A percentile compares a stretch with the other conserved stretches of the same genome.
phyloP scores from a whole-genome alignment of 2,797 vertebrate species.

The Gymnothorax reevesii region DNA sequence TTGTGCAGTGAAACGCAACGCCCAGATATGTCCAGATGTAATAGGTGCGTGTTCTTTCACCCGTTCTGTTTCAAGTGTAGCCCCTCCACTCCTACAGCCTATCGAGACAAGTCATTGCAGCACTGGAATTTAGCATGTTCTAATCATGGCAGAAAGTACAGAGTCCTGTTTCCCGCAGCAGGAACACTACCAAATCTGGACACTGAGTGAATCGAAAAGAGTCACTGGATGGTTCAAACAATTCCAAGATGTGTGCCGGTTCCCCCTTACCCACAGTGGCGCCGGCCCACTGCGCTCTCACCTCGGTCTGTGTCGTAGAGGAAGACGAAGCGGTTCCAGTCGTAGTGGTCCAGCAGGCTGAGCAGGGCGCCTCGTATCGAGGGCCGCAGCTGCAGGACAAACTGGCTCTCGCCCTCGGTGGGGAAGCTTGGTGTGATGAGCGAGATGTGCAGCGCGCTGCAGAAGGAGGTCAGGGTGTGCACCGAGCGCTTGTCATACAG shows the following conservation, averaged over 20 bases:
- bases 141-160: not conserved
- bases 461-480: slow-evolving; percentile 98
- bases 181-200: not conserved
- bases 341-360: slow-evolving; percentile 93
- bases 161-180: too few relatives aligned
- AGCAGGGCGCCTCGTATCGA: slow-evolving; percentile 91
- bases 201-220: too few relatives aligned
- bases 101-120: not conserved
- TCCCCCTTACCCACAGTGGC: not conserved
- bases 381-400: slow-evolving; percentile 93
- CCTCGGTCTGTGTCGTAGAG: slow-evolving; percentile 98
- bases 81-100: too few relatives aligned
- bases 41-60: not conserved
- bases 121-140: not conserved
- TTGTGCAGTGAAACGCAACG: not conserved
- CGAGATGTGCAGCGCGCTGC: slow-evolving; percentile 97
- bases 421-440: slow-evolving; percentile 97
- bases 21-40: not conserved
- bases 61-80: not conserved
- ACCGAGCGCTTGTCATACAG: slow-evolving; percentile 98
- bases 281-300: slow-evolving; percentile 58
- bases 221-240: not conserved
- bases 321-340: slow-evolving; percentile 97
- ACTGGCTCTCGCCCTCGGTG: slow-evolving; percentile 94
- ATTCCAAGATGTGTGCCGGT: not conserved